These are phyloP conservation scores for Boloria selene DNA, from an alignment of 2,888 invertebrate species.

Conservation along the genomic window DNA sequence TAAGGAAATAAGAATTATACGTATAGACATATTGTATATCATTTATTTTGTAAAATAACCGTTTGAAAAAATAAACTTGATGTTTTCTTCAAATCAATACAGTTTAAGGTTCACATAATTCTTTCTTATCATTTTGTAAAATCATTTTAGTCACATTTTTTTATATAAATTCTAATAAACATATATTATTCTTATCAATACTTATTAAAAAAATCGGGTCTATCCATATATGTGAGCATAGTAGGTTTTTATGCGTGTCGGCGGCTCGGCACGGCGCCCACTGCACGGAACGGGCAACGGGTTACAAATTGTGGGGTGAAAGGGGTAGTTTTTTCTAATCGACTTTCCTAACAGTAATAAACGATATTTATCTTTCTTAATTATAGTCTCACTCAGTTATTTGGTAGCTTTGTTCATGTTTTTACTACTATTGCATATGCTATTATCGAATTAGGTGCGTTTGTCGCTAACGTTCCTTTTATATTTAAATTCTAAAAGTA, in stretches of 20 bases:
- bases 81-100: too few species aligned
- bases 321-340: slow-evolving; percentile 82
- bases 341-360: slow-evolving; percentile 82
- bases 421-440: slow-evolving; percentile 68
- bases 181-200: too few species aligned
- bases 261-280: slow-evolving; percentile 67
- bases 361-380: slow-evolving; percentile 83
- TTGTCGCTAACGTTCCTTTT: slow-evolving; percentile 59
- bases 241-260: slow-evolving; percentile 76
- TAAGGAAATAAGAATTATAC: too few species aligned
- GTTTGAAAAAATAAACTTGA: too few species aligned
- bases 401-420: slow-evolving; percentile 78
- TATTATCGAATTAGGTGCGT: slow-evolving; percentile 78
- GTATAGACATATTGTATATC: too few species aligned
- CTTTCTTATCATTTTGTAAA: too few species aligned
- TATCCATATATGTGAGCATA: slow-evolving; percentile 50
- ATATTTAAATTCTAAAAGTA: slow-evolving; percentile 5
- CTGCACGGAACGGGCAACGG: slow-evolving; percentile 61
- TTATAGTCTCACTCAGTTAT: slow-evolving; percentile 76
- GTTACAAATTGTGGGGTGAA: slow-evolving; percentile 83
- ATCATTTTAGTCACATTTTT: too few species aligned
- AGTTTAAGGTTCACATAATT: too few species aligned
- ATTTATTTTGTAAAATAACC: too few species aligned
- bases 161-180: too few species aligned
- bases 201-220: too few species aligned